Percentiles rank a stretch among this genome's conserved stretches.
Conservation (phyloP, 35 echinoderm and acorn worm genomes). For the Anneissia japonica region DNA sequence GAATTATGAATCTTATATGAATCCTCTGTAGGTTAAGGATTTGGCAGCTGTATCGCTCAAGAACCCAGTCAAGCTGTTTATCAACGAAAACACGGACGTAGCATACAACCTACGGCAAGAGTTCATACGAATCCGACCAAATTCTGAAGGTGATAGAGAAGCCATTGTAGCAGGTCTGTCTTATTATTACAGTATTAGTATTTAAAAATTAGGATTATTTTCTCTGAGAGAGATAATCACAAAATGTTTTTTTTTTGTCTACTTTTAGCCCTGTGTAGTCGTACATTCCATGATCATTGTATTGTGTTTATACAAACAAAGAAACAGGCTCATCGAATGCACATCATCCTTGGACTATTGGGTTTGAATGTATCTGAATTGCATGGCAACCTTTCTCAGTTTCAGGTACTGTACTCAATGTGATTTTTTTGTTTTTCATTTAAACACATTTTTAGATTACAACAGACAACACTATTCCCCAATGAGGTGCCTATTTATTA, state of each 20-base stretch:
- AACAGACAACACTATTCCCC: too few relatives aligned
- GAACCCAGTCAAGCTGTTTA: slow-evolving; percentile 86
- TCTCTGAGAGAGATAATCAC: too few relatives aligned
- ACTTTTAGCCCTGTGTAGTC: slow-evolving; percentile 74
- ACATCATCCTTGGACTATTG: slow-evolving; percentile 81
- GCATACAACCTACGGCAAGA: slow-evolving; percentile 93
- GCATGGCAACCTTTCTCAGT: slow-evolving; percentile 86
- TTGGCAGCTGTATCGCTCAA: slow-evolving; percentile 85
- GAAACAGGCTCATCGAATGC: slow-evolving; percentile 79
- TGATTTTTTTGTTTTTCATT: too few relatives aligned
- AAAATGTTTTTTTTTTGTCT: background rate
- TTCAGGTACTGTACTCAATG: slow-evolving; percentile 78
- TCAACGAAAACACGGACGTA: slow-evolving; percentile 98
- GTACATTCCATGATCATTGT: slow-evolving; percentile 95
- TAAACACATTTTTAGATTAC: too few relatives aligned
- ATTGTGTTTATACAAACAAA: slow-evolving; percentile 98
- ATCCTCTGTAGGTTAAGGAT: slow-evolving; percentile 89
- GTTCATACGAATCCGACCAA: slow-evolving; percentile 74
- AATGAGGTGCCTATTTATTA: too few relatives aligned
- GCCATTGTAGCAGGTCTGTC: slow-evolving; percentile 74
- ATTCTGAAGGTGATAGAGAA: slow-evolving; percentile 86
- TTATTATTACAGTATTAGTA: background rate
- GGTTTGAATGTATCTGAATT: slow-evolving; percentile 89
- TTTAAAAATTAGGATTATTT: background rate
- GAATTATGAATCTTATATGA: too few relatives aligned